Evolutionary conservation across 2,113 vertebrate genomes (phyloP).

Genomic region (Nibea coibor): DNA sequence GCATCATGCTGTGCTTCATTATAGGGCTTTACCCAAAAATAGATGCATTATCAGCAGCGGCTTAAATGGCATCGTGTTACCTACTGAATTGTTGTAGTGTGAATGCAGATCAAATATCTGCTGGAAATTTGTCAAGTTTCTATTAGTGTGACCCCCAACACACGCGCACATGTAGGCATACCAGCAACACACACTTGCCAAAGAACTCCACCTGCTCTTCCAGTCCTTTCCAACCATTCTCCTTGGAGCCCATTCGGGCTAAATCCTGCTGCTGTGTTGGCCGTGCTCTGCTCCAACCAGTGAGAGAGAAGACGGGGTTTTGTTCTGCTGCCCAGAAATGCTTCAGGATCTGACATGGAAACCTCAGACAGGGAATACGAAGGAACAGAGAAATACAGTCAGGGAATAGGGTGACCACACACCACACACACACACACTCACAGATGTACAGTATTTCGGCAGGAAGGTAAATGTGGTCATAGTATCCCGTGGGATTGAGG

Average conservation of each 20-base stretch:
- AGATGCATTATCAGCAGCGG: conserved; percentile 50
- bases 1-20: conserved; percentile 47
- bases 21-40: conserved; percentile 48
- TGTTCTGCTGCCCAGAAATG: conserved; percentile 62
- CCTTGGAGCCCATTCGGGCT: conserved; percentile 20
- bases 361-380: conserved; percentile 45
- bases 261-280: conserved; percentile 59
- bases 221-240: conserved; percentile 58
- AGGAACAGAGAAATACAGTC: conserved; percentile 28
- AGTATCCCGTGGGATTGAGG: conserved; percentile 5
- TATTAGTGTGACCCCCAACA: conserved; percentile 27
- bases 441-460: conserved; percentile 39
- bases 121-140: conserved; percentile 46
- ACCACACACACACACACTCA: conserved; percentile 15
- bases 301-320: conserved; percentile 57
- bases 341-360: conserved; percentile 47
- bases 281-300: conserved; percentile 37
- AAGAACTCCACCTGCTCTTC: conserved; percentile 70
- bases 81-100: conserved; percentile 54
- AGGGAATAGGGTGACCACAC: conserved; percentile 43
- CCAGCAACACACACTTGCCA: conserved; percentile 41
- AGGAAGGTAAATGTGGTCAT: conserved; percentile 8
- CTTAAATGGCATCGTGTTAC: conserved; percentile 50
- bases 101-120: conserved; percentile 51
- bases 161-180: conserved; percentile 23